These are phyloP conservation scores for Cosmia pyralina DNA, from an alignment of 2,888 invertebrate genomes.

Conservation along the genomic window DNA sequence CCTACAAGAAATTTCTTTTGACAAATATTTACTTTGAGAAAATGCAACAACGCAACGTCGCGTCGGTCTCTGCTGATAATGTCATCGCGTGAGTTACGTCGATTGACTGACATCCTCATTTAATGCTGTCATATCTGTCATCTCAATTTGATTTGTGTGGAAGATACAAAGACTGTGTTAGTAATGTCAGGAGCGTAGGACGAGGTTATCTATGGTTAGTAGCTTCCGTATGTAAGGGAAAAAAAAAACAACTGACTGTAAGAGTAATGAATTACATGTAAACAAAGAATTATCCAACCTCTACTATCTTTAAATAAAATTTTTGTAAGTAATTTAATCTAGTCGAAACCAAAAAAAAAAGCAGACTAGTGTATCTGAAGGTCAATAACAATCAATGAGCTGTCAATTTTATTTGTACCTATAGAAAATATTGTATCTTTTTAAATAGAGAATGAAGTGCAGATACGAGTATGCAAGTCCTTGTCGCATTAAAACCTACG, in stretches of 20 bases:
- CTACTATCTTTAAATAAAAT: too few species aligned
- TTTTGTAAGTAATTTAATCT: too few species aligned
- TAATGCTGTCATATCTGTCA: slow-evolving; percentile 26
- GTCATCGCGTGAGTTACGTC: slow-evolving; percentile 1
- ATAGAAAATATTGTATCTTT: neutral
- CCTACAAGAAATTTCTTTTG: neutral
- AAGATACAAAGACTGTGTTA: slow-evolving; percentile 26
- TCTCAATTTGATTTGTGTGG: slow-evolving; percentile 50
- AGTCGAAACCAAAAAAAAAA: too few species aligned
- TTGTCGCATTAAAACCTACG: neutral
- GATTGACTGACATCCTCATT: slow-evolving; percentile 47
- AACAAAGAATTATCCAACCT: neutral
- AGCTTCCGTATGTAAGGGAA: neutral
- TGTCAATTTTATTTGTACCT: neutral
- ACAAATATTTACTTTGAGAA: neutral
- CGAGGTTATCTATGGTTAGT: slow-evolving; percentile 3
- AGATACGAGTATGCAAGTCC: neutral
- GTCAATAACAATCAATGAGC: neutral
- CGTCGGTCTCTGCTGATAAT: neutral
- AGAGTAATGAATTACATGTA: neutral
- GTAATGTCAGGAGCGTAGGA: slow-evolving; percentile 19
- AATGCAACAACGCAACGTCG: slow-evolving; percentile 13
- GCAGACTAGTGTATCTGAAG: too few species aligned
- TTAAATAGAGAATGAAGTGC: neutral
- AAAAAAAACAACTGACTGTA: neutral